A percentile compares a stretch with the other conserved stretches of the same genome.
Evolutionary conservation across 2,113 vertebrate genomes (phyloP).

Genomic region (Entelurus aequoreus): DNA sequence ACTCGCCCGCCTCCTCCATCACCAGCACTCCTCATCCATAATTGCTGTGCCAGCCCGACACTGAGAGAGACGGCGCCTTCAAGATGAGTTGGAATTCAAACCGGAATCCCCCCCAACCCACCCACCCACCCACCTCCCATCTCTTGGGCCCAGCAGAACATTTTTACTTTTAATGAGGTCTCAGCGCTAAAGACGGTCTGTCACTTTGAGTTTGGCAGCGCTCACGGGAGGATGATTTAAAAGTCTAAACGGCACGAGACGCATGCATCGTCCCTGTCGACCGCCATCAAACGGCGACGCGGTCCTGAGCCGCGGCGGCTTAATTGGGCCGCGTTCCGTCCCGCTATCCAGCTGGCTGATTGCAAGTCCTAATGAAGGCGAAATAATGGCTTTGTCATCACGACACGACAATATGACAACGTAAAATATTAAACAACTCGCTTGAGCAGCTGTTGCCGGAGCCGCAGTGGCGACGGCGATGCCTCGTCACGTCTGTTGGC

Average conservation of each 20-base stretch:
- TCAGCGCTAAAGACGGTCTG: slow-evolving; percentile 33
- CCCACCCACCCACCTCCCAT: background rate
- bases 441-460: slow-evolving; percentile 58
- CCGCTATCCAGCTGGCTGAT: slow-evolving; percentile 45
- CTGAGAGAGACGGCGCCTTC: slow-evolving; percentile 3
- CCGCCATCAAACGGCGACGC: background rate
- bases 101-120: too few species aligned
- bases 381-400: slow-evolving; percentile 42
- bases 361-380: slow-evolving; percentile 49
- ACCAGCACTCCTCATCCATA: slow-evolving; percentile 43
- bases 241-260: slow-evolving; percentile 4
- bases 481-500: slow-evolving; percentile 37
- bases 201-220: slow-evolving; percentile 3
- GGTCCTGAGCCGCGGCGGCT: slow-evolving; percentile 22
- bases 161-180: slow-evolving; percentile 34
- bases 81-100: slow-evolving; percentile 55
- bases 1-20: slow-evolving; percentile 10
- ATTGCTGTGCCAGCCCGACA: slow-evolving; percentile 58
- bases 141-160: slow-evolving; percentile 10
- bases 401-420: slow-evolving; percentile 25
- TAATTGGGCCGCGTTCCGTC: slow-evolving; percentile 46
- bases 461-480: slow-evolving; percentile 34
- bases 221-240: slow-evolving; percentile 14
- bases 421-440: slow-evolving; percentile 63
- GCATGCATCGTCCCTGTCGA: slow-evolving; percentile 11